These are phyloP conservation scores for Neoitamus cyanurus DNA, from an alignment of 2,888 invertebrate genomes.

Conservation along the genomic window DNA sequence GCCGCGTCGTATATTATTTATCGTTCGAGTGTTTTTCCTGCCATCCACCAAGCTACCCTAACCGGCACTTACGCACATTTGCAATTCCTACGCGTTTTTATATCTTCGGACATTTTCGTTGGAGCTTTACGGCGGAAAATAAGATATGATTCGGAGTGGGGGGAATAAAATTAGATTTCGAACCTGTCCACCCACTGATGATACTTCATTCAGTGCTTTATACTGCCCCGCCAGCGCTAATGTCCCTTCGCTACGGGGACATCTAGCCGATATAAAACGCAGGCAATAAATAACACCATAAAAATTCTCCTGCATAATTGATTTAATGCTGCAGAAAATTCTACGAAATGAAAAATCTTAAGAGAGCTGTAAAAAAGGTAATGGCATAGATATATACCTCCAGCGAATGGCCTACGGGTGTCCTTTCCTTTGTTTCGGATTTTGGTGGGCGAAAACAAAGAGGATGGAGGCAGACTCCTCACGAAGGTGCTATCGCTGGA, in stretches of 20 bases:
- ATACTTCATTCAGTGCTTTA: background rate
- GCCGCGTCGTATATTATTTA: background rate
- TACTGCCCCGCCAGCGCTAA: background rate
- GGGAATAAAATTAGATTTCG: background rate
- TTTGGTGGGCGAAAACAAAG: background rate
- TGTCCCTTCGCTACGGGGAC: background rate
- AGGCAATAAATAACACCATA: conserved; percentile 50
- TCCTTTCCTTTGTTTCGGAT: background rate
- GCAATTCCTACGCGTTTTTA: background rate
- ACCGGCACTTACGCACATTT: background rate
- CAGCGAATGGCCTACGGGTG: background rate
- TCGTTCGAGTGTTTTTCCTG: background rate
- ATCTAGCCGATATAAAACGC: conserved; percentile 37
- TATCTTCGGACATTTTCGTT: background rate
- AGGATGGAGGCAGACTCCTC: background rate
- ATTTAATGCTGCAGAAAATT: conserved; percentile 51
- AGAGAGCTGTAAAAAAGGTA: conserved; percentile 33
- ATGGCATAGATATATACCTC: background rate
- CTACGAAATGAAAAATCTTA: conserved; percentile 48
- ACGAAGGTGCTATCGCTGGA: background rate
- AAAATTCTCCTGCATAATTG: conserved; percentile 51
- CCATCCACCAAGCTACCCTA: background rate
- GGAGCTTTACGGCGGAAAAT: background rate
- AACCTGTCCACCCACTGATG: background rate
- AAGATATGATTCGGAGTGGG: background rate